A percentile compares a stretch with the other conserved stretches of the same genome.
Evolutionary conservation across 2,797 vertebrate species (phyloP).

Genomic region (Carapus acus): DNA sequence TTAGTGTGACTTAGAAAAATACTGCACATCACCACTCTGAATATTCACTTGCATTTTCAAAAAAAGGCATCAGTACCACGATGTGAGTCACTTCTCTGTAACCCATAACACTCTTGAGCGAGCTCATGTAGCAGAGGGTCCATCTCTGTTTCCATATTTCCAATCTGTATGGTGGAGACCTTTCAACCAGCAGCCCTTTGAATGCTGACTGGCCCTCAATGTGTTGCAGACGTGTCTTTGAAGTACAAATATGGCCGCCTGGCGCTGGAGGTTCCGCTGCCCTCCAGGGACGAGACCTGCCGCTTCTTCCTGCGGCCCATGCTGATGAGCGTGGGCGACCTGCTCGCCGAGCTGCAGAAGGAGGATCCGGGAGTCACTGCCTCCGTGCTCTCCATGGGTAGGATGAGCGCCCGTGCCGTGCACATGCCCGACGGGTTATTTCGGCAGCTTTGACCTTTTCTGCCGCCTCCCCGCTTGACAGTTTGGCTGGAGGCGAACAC

Average conservation of each 20-base stretch:
- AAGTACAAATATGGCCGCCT: conserved; percentile 81
- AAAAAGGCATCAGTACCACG: too few species aligned
- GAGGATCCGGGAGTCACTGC: conserved; percentile 81
- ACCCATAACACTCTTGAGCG: too few species aligned
- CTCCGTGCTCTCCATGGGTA: conserved; percentile 74
- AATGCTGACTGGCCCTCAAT: too few species aligned
- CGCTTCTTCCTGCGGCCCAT: conserved; percentile 81
- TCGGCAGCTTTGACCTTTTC: neutral
- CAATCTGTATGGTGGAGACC: too few species aligned
- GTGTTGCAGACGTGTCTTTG: conserved; percentile 72
- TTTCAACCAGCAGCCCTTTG: too few species aligned
- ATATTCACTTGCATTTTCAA: too few species aligned
- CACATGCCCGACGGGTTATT: conserved; percentile 10
- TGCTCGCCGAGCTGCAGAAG: conserved; percentile 76
- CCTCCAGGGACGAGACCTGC: conserved; percentile 85
- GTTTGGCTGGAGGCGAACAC: conserved; percentile 1
- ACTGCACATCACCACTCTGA: too few species aligned
- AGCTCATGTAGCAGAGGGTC: too few species aligned
- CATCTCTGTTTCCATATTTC: too few species aligned
- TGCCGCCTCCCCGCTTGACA: conserved; percentile 3
- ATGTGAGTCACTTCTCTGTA: too few species aligned
- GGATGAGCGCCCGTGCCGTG: neutral
- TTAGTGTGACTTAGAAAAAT: too few species aligned
- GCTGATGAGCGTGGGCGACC: conserved; percentile 78
- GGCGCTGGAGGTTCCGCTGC: conserved; percentile 78